Conservation (phyloP, 2,113 vertebrate genomes). For the Corythoichthys intestinalis region DNA sequence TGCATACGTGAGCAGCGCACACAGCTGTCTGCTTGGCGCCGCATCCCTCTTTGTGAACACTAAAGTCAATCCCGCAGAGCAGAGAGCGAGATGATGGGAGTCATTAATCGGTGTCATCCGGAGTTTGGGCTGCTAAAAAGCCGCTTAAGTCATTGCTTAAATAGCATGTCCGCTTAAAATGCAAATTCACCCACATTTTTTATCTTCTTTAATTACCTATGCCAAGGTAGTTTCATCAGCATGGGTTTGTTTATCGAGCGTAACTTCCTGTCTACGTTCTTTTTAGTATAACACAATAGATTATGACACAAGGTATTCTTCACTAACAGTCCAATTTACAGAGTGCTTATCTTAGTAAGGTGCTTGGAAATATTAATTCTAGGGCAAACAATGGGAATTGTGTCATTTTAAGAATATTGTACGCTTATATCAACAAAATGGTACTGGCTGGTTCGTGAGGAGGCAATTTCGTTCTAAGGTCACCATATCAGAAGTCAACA, state of each 20-base stretch:
- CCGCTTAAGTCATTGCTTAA: constrained; percentile 40
- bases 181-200: constrained; percentile 14
- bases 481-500: no score
- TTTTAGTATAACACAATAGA: background rate
- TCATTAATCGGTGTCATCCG: constrained; percentile 62
- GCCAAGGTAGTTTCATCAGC: background rate
- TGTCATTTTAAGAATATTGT: no score
- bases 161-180: constrained; percentile 31
- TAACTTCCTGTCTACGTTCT: background rate
- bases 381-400: no score
- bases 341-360: no score
- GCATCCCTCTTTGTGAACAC: constrained; percentile 49
- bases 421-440: no score
- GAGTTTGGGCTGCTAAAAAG: constrained; percentile 46
- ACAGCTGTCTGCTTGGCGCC: constrained; percentile 64
- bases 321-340: no score
- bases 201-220: constrained; percentile 1
- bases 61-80: constrained; percentile 57
- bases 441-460: no score
- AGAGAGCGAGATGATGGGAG: constrained; percentile 58
- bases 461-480: no score
- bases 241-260: background rate
- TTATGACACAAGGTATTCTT: background rate
- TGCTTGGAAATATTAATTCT: no score
- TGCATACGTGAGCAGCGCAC: constrained; percentile 37